Evolutionary conservation across 2,888 invertebrate genomes (phyloP).

Genomic region (Drosophila conformis): DNA sequence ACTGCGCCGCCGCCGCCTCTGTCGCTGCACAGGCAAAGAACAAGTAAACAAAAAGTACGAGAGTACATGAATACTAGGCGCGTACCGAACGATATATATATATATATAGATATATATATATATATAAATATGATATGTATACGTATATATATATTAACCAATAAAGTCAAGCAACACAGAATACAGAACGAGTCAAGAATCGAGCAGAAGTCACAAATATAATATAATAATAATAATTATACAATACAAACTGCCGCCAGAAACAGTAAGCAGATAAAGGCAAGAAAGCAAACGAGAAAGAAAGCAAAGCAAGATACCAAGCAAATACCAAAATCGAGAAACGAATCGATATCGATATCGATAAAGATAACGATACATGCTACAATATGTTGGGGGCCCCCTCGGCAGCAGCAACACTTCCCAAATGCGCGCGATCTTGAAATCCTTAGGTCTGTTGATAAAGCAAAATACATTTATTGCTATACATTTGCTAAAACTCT

Average conservation of each 20-base stretch:
- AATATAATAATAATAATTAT: not conserved
- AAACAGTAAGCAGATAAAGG: slow-evolving; percentile 11
- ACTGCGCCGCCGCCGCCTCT: slow-evolving; percentile 30
- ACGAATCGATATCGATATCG: slow-evolving; percentile 26
- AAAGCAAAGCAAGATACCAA: slow-evolving; percentile 20
- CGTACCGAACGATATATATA: slow-evolving; percentile 21
- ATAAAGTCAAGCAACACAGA: slow-evolving; percentile 38
- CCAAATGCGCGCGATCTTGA: slow-evolving; percentile 34
- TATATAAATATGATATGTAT: too few relatives aligned
- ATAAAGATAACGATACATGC: slow-evolving; percentile 7
- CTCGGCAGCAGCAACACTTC: slow-evolving; percentile 57
- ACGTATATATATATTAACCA: slow-evolving; percentile 7
- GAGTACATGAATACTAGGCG: slow-evolving; percentile 39
- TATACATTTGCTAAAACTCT: slow-evolving; percentile 56
- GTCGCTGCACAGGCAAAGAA: slow-evolving; percentile 30
- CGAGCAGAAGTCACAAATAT: slow-evolving; percentile 40
- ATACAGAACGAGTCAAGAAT: slow-evolving; percentile 20
- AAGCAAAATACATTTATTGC: slow-evolving; percentile 58
- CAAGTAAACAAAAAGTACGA: slow-evolving; percentile 9
- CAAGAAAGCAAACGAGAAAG: slow-evolving; percentile 11
- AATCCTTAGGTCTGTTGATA: slow-evolving; percentile 62
- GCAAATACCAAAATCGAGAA: slow-evolving; percentile 19
- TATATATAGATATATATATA: slow-evolving; percentile 7
- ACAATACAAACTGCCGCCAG: slow-evolving; percentile 21
- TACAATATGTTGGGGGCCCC: slow-evolving; percentile 43